Evolutionary conservation across 2,797 vertebrate species (phyloP), one percentile per base, ranked within the genome.

Genomic region (Orestias chungarensis): DNA sequence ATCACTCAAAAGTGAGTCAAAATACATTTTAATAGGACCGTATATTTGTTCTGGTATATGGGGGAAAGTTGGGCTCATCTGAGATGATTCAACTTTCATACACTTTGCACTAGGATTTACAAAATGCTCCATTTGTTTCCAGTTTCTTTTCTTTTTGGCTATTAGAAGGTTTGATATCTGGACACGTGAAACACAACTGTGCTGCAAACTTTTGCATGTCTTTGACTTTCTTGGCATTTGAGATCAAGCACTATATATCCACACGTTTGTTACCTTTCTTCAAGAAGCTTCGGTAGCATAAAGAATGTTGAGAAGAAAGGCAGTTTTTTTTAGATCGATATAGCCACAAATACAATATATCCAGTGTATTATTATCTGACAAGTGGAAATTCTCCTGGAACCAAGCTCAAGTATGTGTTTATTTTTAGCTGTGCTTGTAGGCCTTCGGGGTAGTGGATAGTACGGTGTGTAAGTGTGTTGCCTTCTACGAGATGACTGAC

Each of bases 341-440:
- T 2, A 54, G 64, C 38, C 71, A 78, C 49, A 55, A 35, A 15
- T 31, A 18, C 38, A 68, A n/a, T 68, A 75, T 73, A 82, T 73
- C 64, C 66, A 67, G 70, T 29, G 54, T 54, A 74, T 83, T 73
- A 86, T 91, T 80, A 90, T 68, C 70, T 35, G 84, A 88, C 83
- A 86, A 68, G 81, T 65, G 62, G 67, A 43, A 67, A 76, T 73
- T 82, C 74, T 75, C 25, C 7, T 27, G 75, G 79, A 86, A 82
- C 75, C 31, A 14, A 59, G 69, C 44, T 71, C 44, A 70, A 47
- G 20, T 31, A 74, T 76, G 65, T 43, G 17, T 83, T 73, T 90
- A 91, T 92, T 90, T 91, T 88, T 90, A 91, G 85, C 35, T 75
- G 25, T 17, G 54, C 73, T 76, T 75, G 54, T 75, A 65, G 74